A percentile compares a stretch with the other conserved stretches of the same genome.
These are phyloP conservation scores for Magallana gigas DNA, from an alignment of 1,140 invertebrate genomes.

Conservation along the genomic window DNA sequence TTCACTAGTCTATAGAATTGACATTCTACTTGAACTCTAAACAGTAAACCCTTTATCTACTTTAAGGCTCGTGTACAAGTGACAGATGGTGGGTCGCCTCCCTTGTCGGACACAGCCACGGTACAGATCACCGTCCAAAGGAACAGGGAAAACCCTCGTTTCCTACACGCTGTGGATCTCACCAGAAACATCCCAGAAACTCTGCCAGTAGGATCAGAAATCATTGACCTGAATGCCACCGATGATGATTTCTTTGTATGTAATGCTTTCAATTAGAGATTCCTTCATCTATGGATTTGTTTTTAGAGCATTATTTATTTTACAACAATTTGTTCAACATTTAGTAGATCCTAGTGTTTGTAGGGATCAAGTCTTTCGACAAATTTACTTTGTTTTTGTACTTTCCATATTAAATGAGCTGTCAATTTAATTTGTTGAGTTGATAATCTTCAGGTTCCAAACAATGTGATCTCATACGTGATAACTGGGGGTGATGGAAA, in stretches of 20 bases:
- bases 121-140: slow-evolving; percentile 69
- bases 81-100: slow-evolving; percentile 68
- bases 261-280: not conserved
- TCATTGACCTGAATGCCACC: slow-evolving; percentile 68
- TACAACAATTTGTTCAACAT: not conserved
- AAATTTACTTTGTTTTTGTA: not conserved
- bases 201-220: slow-evolving; percentile 52
- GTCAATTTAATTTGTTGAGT: too few species aligned
- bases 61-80: slow-evolving; percentile 68
- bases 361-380: not conserved
- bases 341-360: not conserved
- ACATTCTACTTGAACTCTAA: too few species aligned
- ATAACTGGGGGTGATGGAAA: slow-evolving; percentile 39
- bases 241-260: slow-evolving; percentile 70
- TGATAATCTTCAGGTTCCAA: slow-evolving; percentile 59
- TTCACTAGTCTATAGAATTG: too few species aligned
- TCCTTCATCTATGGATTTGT: too few species aligned
- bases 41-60: not conserved
- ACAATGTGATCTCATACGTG: slow-evolving; percentile 59
- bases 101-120: slow-evolving; percentile 59
- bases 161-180: slow-evolving; percentile 74
- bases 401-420: too few species aligned
- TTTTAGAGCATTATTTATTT: too few species aligned
- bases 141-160: slow-evolving; percentile 84
- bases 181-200: slow-evolving; percentile 57